Percentiles rank a stretch among this genome's conserved stretches.
Evolutionary conservation across 35 echinoderm and acorn worm species (phyloP).

Genomic region (Ophiothrix spiculata): DNA sequence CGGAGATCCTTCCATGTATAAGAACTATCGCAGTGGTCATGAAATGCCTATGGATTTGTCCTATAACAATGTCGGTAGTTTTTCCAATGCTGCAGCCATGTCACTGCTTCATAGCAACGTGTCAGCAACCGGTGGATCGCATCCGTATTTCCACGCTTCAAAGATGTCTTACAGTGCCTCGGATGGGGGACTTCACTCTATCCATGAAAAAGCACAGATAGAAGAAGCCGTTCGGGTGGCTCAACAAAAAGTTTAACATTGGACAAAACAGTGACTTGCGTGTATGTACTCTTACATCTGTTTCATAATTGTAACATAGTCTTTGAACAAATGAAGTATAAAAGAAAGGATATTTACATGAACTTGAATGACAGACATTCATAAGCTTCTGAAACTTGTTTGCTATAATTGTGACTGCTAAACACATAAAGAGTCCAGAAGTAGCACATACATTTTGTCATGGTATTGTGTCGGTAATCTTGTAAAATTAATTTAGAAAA

Average conservation of each 20-base stretch:
- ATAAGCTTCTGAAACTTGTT: too few species aligned
- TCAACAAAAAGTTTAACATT: constrained; percentile 30
- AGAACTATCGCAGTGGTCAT: constrained; percentile 73
- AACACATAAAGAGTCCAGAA: too few species aligned
- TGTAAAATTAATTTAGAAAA: too few species aligned
- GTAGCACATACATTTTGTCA: too few species aligned
- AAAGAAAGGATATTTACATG: not conserved
- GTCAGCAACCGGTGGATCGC: constrained; percentile 12
- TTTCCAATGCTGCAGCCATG: constrained; percentile 28
- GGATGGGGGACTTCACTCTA: constrained; percentile 14
- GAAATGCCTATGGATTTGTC: constrained; percentile 98
- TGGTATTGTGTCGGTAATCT: too few species aligned
- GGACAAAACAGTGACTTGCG: too few species aligned
- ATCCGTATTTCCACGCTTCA: constrained; percentile 34
- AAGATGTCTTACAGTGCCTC: constrained; percentile 31
- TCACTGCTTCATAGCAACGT: constrained; percentile 33
- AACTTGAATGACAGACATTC: too few species aligned
- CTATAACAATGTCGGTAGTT: constrained; percentile 74
- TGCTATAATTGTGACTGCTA: too few species aligned
- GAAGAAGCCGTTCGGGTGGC: constrained; percentile 20
- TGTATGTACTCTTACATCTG: not conserved
- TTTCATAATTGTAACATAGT: not conserved
- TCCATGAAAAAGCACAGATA: constrained; percentile 27
- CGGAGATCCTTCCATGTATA: constrained; percentile 54
- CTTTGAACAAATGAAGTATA: not conserved